A percentile compares a stretch with the other conserved stretches of the same genome.
phyloP scores from a whole-genome alignment of 2,888 invertebrate species.

The Cyrtodaria siliqua region DNA sequence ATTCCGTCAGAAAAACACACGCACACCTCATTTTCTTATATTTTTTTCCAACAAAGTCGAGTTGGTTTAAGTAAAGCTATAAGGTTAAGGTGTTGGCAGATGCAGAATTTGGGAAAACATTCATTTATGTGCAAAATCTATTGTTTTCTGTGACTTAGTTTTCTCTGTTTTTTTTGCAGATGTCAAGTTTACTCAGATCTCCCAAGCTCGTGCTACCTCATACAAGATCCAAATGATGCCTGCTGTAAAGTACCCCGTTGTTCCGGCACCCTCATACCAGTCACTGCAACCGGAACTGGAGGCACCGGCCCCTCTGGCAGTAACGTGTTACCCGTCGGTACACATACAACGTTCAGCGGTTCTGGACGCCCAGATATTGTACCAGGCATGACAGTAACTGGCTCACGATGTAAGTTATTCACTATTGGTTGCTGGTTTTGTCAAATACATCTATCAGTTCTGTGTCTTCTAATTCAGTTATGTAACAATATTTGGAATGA shows the following conservation, averaged over 20 bases:
- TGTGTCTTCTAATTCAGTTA: no score
- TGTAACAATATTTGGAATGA: no score
- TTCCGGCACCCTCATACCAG: constrained; percentile 65
- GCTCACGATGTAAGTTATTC: constrained; percentile 68
- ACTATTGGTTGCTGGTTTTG: no score
- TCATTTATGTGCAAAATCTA: no score
- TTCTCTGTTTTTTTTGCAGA: constrained; percentile 56
- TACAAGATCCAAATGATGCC: constrained; percentile 67
- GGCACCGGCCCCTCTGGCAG: constrained; percentile 64
- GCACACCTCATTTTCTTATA: no score
- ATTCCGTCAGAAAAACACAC: no score
- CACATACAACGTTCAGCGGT: constrained; percentile 73
- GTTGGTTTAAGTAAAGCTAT: no score
- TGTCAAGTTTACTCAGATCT: constrained; percentile 72
- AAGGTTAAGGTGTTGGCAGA: no score
- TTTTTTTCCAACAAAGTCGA: no score
- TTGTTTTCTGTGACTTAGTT: no score
- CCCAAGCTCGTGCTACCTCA: constrained; percentile 70
- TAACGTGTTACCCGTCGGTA: constrained; percentile 75
- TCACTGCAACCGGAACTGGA: constrained; percentile 62
- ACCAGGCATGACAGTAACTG: constrained; percentile 40
- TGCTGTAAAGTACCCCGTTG: constrained; percentile 73
- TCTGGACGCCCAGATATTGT: constrained; percentile 53
- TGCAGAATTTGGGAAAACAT: no score
- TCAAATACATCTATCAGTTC: no score